phyloP scores from a whole-genome alignment of 2,888 invertebrate species.

The Galeruca laticollis region DNA sequence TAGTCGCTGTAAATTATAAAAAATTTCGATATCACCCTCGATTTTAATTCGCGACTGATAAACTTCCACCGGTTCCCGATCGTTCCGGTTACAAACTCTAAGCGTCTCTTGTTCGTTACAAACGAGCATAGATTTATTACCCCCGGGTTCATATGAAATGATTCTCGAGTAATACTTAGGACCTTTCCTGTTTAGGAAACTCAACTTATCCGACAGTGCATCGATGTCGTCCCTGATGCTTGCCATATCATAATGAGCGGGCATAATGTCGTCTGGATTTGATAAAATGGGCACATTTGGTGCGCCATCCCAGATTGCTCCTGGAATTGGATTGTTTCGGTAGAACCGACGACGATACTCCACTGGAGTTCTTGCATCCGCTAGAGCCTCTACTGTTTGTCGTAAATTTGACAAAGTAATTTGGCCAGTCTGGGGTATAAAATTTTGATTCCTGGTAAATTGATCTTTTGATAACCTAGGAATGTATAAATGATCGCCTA shows the following conservation, averaged over 20 bases:
- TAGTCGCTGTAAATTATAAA: slow-evolving; percentile 5
- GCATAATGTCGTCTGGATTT: slow-evolving; percentile 25
- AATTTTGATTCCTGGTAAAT: not conserved
- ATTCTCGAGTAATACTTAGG: not conserved
- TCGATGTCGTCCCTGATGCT: not conserved
- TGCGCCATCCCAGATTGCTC: not conserved
- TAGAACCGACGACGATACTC: slow-evolving; percentile 2
- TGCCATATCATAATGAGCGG: not conserved
- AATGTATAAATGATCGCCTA: not conserved
- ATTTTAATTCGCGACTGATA: not conserved
- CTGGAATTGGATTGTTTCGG: slow-evolving; percentile 12
- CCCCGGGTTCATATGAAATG: not conserved
- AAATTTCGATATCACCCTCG: not conserved
- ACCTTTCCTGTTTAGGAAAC: not conserved
- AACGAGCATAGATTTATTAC: slow-evolving; percentile 4
- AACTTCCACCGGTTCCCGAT: not conserved
- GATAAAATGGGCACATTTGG: not conserved
- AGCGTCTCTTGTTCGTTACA: slow-evolving; percentile 9
- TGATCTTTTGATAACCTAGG: not conserved
- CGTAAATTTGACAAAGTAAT: not conserved
- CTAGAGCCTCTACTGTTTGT: not conserved
- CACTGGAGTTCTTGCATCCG: not conserved
- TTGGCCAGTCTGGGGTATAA: slow-evolving; percentile 14
- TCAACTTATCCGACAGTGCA: not conserved
- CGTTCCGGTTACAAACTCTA: not conserved